phyloP scores from a whole-genome alignment of 1,140 invertebrate species.

The Aethina tumida region DNA sequence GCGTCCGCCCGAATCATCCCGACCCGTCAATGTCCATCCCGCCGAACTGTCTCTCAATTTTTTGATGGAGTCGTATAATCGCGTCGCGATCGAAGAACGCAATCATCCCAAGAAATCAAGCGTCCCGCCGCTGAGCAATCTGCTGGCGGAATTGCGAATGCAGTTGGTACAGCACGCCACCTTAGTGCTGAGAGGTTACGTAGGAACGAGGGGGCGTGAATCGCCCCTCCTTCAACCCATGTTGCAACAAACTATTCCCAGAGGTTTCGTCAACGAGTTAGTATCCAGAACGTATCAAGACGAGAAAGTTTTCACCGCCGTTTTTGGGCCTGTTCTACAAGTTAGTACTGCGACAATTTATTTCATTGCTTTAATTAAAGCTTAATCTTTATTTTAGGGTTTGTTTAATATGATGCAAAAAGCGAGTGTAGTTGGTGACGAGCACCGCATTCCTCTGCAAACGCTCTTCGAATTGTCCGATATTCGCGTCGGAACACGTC shows the following conservation, averaged over 20 bases:
- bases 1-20: constrained; percentile 30
- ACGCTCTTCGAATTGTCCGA: constrained; percentile 60
- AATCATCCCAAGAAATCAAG: constrained; percentile 62
- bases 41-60: constrained; percentile 46
- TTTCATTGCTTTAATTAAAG: background rate
- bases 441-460: constrained; percentile 52
- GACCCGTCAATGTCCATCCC: constrained; percentile 33
- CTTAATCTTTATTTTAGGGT: constrained; percentile 25
- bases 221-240: constrained; percentile 51
- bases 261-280: constrained; percentile 58
- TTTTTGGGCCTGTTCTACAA: constrained; percentile 64
- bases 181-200: constrained; percentile 47
- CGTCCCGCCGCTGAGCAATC: constrained; percentile 41
- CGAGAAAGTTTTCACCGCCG: constrained; percentile 45
- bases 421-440: constrained; percentile 59
- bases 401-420: constrained; percentile 57
- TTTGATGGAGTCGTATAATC: constrained; percentile 55
- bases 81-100: constrained; percentile 55
- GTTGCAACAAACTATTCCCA: constrained; percentile 51
- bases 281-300: constrained; percentile 46
- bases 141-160: constrained; percentile 46
- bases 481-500: constrained; percentile 54
- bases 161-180: constrained; percentile 54
- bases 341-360: background rate
- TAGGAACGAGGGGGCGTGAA: constrained; percentile 12